These are phyloP conservation scores for Caerostris extrusa DNA, from an alignment of 1,140 invertebrate genomes.

Conservation along the genomic window DNA sequence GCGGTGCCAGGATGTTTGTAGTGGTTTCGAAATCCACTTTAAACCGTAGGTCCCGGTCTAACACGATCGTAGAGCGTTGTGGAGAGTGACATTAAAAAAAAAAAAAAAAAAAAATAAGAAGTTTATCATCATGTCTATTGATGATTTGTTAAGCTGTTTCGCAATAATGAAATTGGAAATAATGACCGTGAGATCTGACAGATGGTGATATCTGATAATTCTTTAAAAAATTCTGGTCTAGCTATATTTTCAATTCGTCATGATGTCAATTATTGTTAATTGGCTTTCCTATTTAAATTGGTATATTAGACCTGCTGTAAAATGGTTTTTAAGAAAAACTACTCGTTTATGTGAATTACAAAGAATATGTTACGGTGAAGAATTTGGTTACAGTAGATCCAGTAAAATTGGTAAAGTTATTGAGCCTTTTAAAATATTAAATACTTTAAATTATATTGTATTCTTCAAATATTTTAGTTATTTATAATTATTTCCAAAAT, in stretches of 20 bases:
- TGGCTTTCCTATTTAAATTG: neutral
- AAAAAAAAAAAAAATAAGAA: no score
- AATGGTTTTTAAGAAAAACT: constrained; percentile 93
- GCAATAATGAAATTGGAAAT: neutral
- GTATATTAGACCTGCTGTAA: constrained; percentile 81
- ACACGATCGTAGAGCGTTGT: no score
- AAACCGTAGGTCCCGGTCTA: no score
- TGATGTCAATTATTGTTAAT: constrained; percentile 1
- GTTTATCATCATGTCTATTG: neutral
- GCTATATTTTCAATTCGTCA: neutral
- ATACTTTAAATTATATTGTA: no score
- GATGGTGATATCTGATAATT: neutral
- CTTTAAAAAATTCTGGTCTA: neutral
- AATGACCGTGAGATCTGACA: neutral
- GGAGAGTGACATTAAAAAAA: no score
- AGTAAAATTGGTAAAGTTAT: constrained; percentile 86
- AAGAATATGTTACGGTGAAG: constrained; percentile 93
- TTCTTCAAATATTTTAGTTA: no score
- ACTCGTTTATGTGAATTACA: constrained; percentile 95
- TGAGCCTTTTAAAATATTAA: no score
- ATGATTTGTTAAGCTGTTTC: neutral
- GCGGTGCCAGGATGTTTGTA: no score
- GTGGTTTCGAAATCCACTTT: no score
- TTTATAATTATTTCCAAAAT: no score
- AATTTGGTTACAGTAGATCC: constrained; percentile 87